phyloP scores from a whole-genome alignment of 2,113 vertebrate genomes.

The Mixornis gularis region DNA sequence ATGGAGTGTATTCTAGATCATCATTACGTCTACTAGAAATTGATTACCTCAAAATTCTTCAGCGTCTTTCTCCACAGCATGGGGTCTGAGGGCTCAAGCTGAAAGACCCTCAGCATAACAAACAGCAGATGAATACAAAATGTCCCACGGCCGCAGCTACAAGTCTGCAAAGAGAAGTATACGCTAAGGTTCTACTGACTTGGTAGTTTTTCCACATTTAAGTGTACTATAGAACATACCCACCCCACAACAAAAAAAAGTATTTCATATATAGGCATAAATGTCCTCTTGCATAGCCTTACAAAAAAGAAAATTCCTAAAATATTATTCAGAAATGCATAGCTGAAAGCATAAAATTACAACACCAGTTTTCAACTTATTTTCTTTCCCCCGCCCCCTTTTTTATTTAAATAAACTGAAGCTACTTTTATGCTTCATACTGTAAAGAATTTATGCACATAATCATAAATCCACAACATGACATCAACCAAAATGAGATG shows the following conservation, averaged over 20 bases:
- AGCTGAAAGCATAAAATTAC: not conserved
- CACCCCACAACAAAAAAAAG: not conserved
- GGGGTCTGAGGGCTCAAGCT: slow-evolving; percentile 80
- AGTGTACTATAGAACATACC: not conserved
- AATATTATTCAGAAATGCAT: not conserved
- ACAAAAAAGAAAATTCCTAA: not conserved
- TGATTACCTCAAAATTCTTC: slow-evolving; percentile 87
- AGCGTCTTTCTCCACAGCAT: slow-evolving; percentile 88
- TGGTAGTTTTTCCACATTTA: not conserved
- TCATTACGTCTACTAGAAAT: not conserved
- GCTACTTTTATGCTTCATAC: not conserved
- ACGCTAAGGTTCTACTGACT: not conserved
- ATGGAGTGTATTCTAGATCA: not conserved
- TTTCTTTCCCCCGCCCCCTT: fast-evolving
- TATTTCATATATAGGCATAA: not conserved
- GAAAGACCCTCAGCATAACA: slow-evolving; percentile 88
- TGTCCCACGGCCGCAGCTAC: slow-evolving; percentile 86
- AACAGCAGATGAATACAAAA: slow-evolving; percentile 90
- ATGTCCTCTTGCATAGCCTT: not conserved
- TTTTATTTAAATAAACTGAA: not conserved
- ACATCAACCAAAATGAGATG: not conserved
- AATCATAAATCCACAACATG: not conserved
- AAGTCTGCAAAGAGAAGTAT: slow-evolving; percentile 71
- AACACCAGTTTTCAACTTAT: fast-evolving
- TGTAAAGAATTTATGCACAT: not conserved